Percentiles rank a stretch among this genome's conserved stretches.
These are phyloP conservation scores for Sarcophaga subvicina DNA, from an alignment of 2,888 invertebrate species.

Conservation along the genomic window DNA sequence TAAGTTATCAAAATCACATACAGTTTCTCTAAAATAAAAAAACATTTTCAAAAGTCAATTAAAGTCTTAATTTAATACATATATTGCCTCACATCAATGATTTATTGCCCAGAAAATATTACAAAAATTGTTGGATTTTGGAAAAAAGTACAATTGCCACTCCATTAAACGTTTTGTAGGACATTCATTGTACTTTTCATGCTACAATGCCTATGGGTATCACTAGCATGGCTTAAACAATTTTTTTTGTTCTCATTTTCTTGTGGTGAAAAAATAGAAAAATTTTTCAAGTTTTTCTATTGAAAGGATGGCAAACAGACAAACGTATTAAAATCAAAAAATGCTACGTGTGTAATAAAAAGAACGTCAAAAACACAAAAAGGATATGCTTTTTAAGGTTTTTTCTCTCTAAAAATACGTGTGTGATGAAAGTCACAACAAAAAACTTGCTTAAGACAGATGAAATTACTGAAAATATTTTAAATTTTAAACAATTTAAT, in stretches of 20 bases:
- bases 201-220: conserved; percentile 8
- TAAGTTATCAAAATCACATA: too few species aligned
- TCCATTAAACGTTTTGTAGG: background rate
- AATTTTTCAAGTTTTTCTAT: background rate
- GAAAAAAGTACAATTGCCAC: conserved; percentile 1
- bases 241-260: background rate
- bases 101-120: background rate
- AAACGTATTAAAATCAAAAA: background rate
- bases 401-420: background rate
- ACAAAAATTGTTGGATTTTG: background rate
- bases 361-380: conserved; percentile 18
- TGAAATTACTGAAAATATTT: too few species aligned
- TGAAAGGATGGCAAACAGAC: background rate
- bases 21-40: too few species aligned
- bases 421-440: too few species aligned
- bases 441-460: too few species aligned
- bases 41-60: background rate
- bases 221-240: background rate
- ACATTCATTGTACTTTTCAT: background rate
- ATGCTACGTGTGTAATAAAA: conserved; percentile 23
- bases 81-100: background rate
- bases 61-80: conserved; percentile 16
- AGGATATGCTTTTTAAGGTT: background rate
- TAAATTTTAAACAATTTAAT: too few species aligned
- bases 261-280: too few species aligned